These are phyloP conservation scores for Cuculus canorus DNA, from an alignment of 2,797 vertebrate species.

Conservation along the genomic window DNA sequence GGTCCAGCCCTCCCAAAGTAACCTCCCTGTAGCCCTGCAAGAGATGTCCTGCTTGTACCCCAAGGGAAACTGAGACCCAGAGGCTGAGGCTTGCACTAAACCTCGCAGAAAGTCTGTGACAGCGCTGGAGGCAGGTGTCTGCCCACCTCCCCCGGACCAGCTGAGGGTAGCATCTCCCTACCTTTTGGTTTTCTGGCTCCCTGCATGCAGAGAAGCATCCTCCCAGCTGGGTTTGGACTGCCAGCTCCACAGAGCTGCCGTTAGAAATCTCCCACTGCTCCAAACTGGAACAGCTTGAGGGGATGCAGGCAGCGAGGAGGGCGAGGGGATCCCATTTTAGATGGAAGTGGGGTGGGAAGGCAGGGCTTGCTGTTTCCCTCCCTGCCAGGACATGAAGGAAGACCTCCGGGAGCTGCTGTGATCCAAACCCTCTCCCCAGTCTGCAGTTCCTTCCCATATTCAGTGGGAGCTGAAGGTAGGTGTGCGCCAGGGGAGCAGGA, in stretches of 20 bases:
- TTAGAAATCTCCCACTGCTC: background rate
- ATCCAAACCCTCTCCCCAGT: background rate
- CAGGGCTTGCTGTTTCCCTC: background rate
- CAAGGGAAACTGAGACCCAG: background rate
- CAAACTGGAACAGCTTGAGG: background rate
- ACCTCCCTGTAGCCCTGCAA: background rate
- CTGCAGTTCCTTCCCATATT: accelerated
- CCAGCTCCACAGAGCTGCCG: accelerated
- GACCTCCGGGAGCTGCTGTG: background rate
- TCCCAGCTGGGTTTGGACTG: background rate
- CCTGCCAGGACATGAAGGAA: accelerated
- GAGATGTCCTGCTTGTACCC: background rate
- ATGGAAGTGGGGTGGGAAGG: background rate
- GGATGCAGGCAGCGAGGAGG: accelerated
- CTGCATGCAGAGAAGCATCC: accelerated
- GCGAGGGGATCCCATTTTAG: accelerated
- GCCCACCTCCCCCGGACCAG: background rate
- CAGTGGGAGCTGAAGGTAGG: accelerated
- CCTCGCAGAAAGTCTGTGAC: background rate
- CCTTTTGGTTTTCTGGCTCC: background rate
- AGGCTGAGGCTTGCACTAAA: no score
- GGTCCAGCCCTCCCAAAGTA: accelerated
- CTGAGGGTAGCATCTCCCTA: background rate
- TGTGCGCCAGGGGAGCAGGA: background rate
- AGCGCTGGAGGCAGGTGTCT: background rate